phyloP scores from a whole-genome alignment of 2,797 vertebrate species.

The Neosilurus hyrtlii region DNA sequence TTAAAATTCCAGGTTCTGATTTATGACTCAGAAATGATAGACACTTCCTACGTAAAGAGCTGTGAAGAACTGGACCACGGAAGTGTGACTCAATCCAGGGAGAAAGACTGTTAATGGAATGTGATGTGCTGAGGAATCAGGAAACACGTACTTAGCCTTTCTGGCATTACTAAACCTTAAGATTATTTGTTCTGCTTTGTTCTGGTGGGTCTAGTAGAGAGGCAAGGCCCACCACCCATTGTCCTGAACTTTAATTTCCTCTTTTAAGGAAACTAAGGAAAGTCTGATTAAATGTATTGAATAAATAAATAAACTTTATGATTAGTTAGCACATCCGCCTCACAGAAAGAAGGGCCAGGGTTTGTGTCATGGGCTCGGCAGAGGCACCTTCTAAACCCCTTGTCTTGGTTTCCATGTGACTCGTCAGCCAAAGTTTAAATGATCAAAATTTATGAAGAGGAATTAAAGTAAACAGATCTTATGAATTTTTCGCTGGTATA shows the following conservation, averaged over 20 bases:
- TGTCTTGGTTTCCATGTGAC: no score
- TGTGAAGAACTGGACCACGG: slow-evolving; percentile 64
- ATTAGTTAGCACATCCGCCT: no score
- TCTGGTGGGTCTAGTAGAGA: background rate
- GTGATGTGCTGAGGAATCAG: slow-evolving; percentile 46
- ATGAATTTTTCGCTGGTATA: no score
- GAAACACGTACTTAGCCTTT: slow-evolving; percentile 42
- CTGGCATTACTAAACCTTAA: slow-evolving; percentile 52
- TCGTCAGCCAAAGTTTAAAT: no score
- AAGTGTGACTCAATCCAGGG: slow-evolving; percentile 61
- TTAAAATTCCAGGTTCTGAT: slow-evolving; percentile 56
- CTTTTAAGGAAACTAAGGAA: background rate
- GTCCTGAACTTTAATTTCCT: background rate
- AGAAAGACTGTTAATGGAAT: slow-evolving; percentile 56
- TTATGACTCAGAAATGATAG: slow-evolving; percentile 70
- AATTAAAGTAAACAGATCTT: no score
- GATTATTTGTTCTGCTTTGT: slow-evolving; percentile 25
- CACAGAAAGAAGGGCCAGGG: no score
- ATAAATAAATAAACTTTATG: background rate
- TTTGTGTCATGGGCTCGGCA: no score
- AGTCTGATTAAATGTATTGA: background rate
- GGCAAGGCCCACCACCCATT: slow-evolving; percentile 1
- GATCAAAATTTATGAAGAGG: no score
- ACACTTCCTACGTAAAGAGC: slow-evolving; percentile 60
- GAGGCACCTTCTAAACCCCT: no score